Evolutionary conservation across 2,888 invertebrate species (phyloP).

Genomic region (Agriopis aurantiaria): DNA sequence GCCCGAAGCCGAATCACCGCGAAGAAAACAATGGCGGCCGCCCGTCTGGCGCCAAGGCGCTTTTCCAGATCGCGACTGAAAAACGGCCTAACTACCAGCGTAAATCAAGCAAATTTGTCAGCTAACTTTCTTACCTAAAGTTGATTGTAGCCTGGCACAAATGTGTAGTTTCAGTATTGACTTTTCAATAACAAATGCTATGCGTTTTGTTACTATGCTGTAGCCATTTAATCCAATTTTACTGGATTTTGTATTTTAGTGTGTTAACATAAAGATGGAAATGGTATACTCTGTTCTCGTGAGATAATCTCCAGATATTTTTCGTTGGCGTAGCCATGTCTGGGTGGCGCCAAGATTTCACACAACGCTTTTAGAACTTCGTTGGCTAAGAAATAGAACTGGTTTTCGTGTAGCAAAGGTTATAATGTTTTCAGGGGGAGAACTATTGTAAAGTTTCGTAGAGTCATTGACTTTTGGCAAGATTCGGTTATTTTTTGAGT

Average conservation of each 20-base stretch:
- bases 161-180: constrained; percentile 56
- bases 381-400: fast-evolving
- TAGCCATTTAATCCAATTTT: constrained; percentile 31
- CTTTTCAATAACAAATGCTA: constrained; percentile 55
- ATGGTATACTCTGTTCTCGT: constrained; percentile 21
- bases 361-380: constrained; percentile 35
- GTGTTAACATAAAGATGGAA: neutral
- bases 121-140: constrained; percentile 13
- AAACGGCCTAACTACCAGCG: constrained; percentile 49
- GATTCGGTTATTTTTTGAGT: constrained; percentile 4
- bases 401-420: neutral
- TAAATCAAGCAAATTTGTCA: neutral
- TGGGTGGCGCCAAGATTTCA: constrained; percentile 58
- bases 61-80: constrained; percentile 53
- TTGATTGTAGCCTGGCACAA: constrained; percentile 30
- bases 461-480: constrained; percentile 28
- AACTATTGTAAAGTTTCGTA: constrained; percentile 30
- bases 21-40: constrained; percentile 70
- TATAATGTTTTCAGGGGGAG: constrained; percentile 11
- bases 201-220: constrained; percentile 48
- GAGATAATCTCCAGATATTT: constrained; percentile 47
- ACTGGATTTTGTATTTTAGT: constrained; percentile 38
- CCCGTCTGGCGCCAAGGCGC: constrained; percentile 73
- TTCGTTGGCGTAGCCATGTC: constrained; percentile 59
- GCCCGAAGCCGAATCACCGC: constrained; percentile 61